These are phyloP conservation scores for Triops cancriformis DNA, from an alignment of 1,140 invertebrate species.

Conservation along the genomic window DNA sequence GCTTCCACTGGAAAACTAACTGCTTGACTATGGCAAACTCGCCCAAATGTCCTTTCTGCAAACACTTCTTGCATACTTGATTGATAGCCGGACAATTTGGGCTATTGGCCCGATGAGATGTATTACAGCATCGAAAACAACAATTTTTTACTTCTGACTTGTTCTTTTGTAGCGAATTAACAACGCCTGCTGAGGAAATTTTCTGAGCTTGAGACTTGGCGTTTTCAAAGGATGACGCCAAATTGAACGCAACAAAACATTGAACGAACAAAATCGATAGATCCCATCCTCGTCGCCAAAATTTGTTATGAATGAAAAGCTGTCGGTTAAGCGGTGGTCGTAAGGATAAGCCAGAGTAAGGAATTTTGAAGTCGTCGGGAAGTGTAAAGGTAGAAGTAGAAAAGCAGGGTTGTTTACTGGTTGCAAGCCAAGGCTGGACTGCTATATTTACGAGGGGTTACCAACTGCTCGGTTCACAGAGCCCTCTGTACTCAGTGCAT, in stretches of 20 bases:
- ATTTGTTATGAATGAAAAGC: neutral
- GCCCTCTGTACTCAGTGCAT: too few relatives aligned
- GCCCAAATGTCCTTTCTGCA: neutral
- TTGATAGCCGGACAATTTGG: neutral
- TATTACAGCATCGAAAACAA: neutral
- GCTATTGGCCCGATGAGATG: neutral
- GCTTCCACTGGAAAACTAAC: neutral
- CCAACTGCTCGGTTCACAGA: too few relatives aligned
- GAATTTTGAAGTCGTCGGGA: too few relatives aligned
- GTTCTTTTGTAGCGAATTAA: neutral
- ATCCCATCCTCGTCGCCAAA: neutral
- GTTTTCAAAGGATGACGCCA: conserved; percentile 22
- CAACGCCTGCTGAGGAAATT: neutral
- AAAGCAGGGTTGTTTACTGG: too few relatives aligned
- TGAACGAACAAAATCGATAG: neutral
- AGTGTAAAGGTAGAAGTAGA: too few relatives aligned
- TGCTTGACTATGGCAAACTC: neutral
- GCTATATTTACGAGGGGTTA: too few relatives aligned
- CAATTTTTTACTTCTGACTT: neutral
- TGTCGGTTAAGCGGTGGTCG: too few relatives aligned
- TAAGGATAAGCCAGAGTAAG: too few relatives aligned
- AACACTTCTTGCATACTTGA: neutral
- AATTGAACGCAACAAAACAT: conserved; percentile 17
- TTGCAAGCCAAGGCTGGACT: too few relatives aligned
- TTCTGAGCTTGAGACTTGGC: neutral